Evolutionary conservation across 2,113 vertebrate species (phyloP), one percentile per base, ranked within the genome.

Genomic region (Bettongia penicillata): DNA sequence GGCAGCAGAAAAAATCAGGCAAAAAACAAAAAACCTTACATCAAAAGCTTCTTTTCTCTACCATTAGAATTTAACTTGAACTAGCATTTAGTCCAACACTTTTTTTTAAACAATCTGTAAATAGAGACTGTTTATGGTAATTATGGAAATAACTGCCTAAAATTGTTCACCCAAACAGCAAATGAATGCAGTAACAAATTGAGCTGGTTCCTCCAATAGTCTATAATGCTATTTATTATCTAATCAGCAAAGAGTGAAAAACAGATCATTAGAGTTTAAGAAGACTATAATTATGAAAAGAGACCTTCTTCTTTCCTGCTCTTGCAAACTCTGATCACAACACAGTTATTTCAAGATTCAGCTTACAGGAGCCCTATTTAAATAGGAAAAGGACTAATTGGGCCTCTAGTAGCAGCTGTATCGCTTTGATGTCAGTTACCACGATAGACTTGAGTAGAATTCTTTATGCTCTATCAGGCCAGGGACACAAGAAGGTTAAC

Each of bases 341-440:
- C 92, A 55, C 91, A 49, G 95, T 51, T 51, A 77, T 95, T 57
- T 95, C 51, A 25, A 95, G 90, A 53, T 22, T 12, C 1, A 8
- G 53, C 91, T 92, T 90, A 94, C 94, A 96, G 97, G 31, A 91
- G 90, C 93, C 37, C 93, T 61, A 8, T 48, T 93, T 77, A 55
- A 92, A 94, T 95, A 97, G 84, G 91, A 96, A 94, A 95, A 96
- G 97, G 96, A 91, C 97, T 97, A 98, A 96, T 92, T 97, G 96
- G 95, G 97, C 48, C 93, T 92, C 93, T 19, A 92, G 97, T 37
- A 95, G 96, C 91, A 96, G 96, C 96, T 91, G 92, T n/a, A 51
- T 50, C 16, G 37, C 97, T 98, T 89, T 98, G 97, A 97, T 94
- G 95, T 97, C 51, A 50, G 95, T 89, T 91, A 25, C 90, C 93